Evolutionary conservation across 2,888 invertebrate species (phyloP).

Genomic region (Pyrrhosoma nymphula): DNA sequence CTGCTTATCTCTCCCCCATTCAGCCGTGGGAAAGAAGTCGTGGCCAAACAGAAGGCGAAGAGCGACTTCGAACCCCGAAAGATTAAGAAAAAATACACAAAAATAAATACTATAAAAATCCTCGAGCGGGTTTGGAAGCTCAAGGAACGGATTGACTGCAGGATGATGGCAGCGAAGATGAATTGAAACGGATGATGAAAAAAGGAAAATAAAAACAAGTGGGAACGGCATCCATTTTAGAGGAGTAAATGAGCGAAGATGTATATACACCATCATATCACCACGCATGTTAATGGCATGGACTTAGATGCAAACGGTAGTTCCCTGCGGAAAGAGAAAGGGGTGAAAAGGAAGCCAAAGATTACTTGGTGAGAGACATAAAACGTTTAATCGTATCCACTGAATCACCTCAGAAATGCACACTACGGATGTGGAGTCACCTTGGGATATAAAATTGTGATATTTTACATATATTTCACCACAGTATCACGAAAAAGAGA

Average conservation of each 20-base stretch:
- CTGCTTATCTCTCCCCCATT: not conserved
- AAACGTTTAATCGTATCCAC: not conserved
- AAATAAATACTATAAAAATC: not conserved
- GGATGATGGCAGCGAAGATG: not conserved
- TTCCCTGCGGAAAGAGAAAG: not conserved
- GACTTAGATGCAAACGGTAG: not conserved
- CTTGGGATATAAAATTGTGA: too few species aligned
- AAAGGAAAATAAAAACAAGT: not conserved
- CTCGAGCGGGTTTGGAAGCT: not conserved
- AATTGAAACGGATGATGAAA: not conserved
- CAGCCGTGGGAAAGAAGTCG: conserved; percentile 54
- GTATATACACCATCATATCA: not conserved
- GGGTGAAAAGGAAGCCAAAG: too few species aligned
- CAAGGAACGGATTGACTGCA: not conserved
- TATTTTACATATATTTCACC: too few species aligned
- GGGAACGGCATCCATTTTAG: not conserved
- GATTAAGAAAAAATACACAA: not conserved
- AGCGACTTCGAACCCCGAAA: not conserved
- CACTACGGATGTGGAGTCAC: too few species aligned
- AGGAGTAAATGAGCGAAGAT: not conserved
- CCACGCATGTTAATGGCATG: not conserved
- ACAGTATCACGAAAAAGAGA: too few species aligned
- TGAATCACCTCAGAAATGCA: too few species aligned
- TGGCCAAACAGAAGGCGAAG: conserved; percentile 20
- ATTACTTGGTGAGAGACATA: too few species aligned